These are phyloP conservation scores for Agelastica alni DNA, from an alignment of 2,888 invertebrate genomes.

Conservation along the genomic window DNA sequence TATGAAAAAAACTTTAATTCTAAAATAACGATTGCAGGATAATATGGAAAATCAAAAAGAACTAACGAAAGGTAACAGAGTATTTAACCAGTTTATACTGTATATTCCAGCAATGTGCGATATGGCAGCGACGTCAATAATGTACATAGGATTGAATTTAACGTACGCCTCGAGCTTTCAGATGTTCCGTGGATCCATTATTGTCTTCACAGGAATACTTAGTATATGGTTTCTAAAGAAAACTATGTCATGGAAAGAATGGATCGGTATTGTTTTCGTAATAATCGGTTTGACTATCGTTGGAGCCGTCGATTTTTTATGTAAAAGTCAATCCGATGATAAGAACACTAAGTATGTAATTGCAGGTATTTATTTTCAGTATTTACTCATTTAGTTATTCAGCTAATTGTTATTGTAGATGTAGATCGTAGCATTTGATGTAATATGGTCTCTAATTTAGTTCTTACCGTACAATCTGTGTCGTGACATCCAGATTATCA, in stretches of 20 bases:
- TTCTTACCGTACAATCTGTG: too few species aligned
- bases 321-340: too few species aligned
- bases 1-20: too few species aligned
- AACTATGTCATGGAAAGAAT: slow-evolving; percentile 67
- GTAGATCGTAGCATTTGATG: too few species aligned
- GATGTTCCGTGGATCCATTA: slow-evolving; percentile 89
- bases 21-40: too few species aligned
- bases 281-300: slow-evolving; percentile 75
- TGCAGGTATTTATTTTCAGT: too few species aligned
- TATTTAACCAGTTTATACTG: slow-evolving; percentile 80
- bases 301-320: slow-evolving; percentile 76
- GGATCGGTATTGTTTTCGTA: slow-evolving; percentile 76
- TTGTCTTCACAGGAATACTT: slow-evolving; percentile 86
- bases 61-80: slow-evolving; percentile 72
- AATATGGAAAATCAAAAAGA: slow-evolving; percentile 61
- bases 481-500: too few species aligned
- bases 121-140: slow-evolving; percentile 83
- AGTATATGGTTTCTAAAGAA: slow-evolving; percentile 81
- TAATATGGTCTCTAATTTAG: too few species aligned
- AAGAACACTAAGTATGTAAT: too few species aligned
- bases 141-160: slow-evolving; percentile 89
- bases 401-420: too few species aligned
- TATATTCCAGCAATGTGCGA: slow-evolving; percentile 88
- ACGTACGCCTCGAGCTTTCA: slow-evolving; percentile 95
- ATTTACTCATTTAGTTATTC: too few species aligned